A percentile compares a stretch with the other conserved stretches of the same genome.
These are phyloP conservation scores for Pachypeltis micranthus DNA, from an alignment of 1,140 invertebrate species.

Conservation along the genomic window DNA sequence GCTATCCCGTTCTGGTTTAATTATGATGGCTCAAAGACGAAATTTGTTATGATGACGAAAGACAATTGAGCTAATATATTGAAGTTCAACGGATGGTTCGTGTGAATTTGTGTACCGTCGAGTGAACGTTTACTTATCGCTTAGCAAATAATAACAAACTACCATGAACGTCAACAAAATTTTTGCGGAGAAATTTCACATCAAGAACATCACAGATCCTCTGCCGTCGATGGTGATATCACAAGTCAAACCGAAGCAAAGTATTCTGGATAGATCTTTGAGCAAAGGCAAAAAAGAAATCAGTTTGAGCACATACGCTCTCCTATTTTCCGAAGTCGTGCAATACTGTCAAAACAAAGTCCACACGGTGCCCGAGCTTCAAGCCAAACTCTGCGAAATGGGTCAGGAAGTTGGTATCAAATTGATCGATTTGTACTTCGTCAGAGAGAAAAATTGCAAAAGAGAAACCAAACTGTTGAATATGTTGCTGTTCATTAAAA, in stretches of 20 bases:
- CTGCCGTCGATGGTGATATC: constrained; percentile 30
- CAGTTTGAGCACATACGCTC: constrained; percentile 82
- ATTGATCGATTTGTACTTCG: constrained; percentile 83
- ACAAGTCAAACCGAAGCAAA: constrained; percentile 50
- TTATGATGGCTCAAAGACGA: no score
- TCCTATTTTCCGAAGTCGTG: constrained; percentile 95
- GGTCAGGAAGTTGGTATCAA: constrained; percentile 90
- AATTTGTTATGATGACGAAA: no score
- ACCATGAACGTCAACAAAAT: constrained; percentile 12
- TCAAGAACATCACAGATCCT: neutral
- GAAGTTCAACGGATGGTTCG: no score
- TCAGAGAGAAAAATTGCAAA: constrained; percentile 86
- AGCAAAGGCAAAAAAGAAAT: constrained; percentile 87
- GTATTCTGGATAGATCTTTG: constrained; percentile 82
- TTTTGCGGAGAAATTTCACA: constrained; percentile 2
- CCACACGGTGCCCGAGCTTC: constrained; percentile 86
- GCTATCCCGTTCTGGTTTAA: no score
- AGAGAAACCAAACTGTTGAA: constrained; percentile 90
- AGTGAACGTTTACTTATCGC: no score
- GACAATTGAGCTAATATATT: no score
- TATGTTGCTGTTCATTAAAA: constrained; percentile 91
- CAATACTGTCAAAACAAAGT: constrained; percentile 96
- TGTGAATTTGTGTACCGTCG: no score
- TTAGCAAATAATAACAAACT: no score
- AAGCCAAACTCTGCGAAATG: constrained; percentile 79